Evolutionary conservation across 2,113 vertebrate species (phyloP).

Genomic region (Gorilla gorilla): DNA sequence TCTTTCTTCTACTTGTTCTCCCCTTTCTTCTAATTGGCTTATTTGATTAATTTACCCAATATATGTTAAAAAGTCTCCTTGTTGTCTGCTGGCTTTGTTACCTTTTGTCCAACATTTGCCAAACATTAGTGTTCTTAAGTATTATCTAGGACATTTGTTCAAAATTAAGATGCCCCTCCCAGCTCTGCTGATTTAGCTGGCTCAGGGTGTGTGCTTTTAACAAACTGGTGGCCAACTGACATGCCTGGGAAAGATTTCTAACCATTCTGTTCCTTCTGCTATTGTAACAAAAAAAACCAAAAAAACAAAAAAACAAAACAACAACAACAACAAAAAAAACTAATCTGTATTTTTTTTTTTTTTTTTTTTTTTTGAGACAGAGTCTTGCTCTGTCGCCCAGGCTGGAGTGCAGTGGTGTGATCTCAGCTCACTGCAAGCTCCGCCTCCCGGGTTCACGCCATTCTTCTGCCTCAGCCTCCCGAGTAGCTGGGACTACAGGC

Average conservation of each 20-base stretch:
- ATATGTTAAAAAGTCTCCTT: neutral
- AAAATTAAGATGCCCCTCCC: neutral
- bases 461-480: no score
- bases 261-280: neutral
- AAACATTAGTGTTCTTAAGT: neutral
- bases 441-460: no score
- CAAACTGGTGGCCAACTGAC: neutral
- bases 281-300: neutral
- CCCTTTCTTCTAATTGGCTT: neutral
- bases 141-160: neutral
- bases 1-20: fast-evolving
- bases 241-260: neutral
- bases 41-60: neutral
- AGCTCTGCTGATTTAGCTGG: neutral
- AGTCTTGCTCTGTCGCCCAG: no score
- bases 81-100: neutral
- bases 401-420: no score
- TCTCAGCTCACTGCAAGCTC: no score
- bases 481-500: no score
- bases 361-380: neutral
- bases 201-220: neutral
- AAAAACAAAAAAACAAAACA: neutral
- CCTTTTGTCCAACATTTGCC: neutral
- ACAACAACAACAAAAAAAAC: neutral
- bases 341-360: neutral